Evolutionary conservation across 2,113 vertebrate genomes (phyloP), one percentile per base, ranked within the genome.

Genomic region (Raja brachyura): DNA sequence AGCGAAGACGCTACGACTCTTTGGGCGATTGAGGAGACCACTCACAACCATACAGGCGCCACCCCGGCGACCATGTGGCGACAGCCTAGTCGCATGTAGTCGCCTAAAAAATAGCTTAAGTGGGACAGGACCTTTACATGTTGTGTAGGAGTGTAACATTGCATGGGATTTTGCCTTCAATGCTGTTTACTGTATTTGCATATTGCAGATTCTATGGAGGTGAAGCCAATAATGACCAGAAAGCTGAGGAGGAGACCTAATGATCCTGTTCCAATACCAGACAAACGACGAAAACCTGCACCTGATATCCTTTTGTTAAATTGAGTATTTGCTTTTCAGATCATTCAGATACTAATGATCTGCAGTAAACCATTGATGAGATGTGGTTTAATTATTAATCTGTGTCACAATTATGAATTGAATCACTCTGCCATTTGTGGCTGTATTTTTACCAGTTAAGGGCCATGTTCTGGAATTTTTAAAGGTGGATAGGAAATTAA

Each of bases 141-240:
- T 83, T 83, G 48, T 48, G 16, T 39, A n/a, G 33, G 22, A 59
- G 39, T 83, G 10, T 81, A 81, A 54, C 18, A 5, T 39, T 13
- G 14, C 14, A 9, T 22, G 18, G 79, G 7, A 5, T 59, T 28
- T 63, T n/a, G 59, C 59, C 56, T 14, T 88, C n/a, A 31, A n/a
- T 31, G 54, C 4, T 70, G 39, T n/a, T 66, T 7, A 92, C 5
- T 20, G 73, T 22, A 74, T 74, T 48, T 56, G 18, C 61, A 63
- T 93, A 77, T 78, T 78, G 54, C 78, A 99, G 99, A 99, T 96
- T 99, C 99, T 8, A 99, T 99, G 99, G 99, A 99, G 93, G 98
- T 99, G 93, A 99, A 99, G 94, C 98, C 99, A 0, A 99, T 98
- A 94, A 99, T 99, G 98, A 99, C 98, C 0, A 96, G 99, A 73